These are phyloP conservation scores for Clarias platycephalus DNA, from an alignment of 2,797 vertebrate genomes.

Conservation along the genomic window DNA sequence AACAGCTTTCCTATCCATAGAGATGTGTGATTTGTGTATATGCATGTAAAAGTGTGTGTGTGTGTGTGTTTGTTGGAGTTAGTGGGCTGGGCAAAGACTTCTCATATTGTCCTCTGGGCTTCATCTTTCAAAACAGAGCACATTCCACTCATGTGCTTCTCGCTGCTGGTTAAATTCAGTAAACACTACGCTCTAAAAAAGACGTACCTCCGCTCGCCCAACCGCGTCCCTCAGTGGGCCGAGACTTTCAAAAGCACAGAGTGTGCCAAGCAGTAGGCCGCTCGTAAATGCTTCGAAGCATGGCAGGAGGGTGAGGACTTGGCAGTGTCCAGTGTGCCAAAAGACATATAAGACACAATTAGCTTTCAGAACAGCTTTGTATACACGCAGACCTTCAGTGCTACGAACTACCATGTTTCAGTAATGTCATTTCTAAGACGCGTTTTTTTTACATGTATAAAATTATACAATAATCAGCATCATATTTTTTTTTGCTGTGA, in stretches of 20 bases:
- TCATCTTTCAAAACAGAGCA: constrained; percentile 53
- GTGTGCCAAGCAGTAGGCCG: constrained; percentile 62
- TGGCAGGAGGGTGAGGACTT: constrained; percentile 45
- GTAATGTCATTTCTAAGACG: constrained; percentile 13
- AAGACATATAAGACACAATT: constrained; percentile 66
- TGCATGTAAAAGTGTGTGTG: neutral
- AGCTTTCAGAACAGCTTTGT: constrained; percentile 55
- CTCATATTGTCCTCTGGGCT: constrained; percentile 44
- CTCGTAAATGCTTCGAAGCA: constrained; percentile 67
- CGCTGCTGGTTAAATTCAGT: constrained; percentile 27
- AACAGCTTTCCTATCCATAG: constrained; percentile 57
- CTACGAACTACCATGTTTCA: constrained; percentile 28
- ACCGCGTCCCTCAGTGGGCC: constrained; percentile 49
- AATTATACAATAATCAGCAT: neutral
- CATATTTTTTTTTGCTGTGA: neutral
- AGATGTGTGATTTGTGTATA: constrained; percentile 16
- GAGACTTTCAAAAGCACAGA: constrained; percentile 57
- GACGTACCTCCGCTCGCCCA: neutral
- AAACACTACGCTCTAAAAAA: neutral
- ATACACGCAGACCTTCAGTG: constrained; percentile 56
- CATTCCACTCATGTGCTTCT: constrained; percentile 24
- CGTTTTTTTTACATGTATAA: neutral
- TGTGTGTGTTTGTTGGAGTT: neutral
- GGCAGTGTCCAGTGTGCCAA: constrained; percentile 58
- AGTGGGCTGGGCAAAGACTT: neutral